Conservation (phyloP, 2,888 invertebrate species). For the Drosophila flavopinicola region DNA sequence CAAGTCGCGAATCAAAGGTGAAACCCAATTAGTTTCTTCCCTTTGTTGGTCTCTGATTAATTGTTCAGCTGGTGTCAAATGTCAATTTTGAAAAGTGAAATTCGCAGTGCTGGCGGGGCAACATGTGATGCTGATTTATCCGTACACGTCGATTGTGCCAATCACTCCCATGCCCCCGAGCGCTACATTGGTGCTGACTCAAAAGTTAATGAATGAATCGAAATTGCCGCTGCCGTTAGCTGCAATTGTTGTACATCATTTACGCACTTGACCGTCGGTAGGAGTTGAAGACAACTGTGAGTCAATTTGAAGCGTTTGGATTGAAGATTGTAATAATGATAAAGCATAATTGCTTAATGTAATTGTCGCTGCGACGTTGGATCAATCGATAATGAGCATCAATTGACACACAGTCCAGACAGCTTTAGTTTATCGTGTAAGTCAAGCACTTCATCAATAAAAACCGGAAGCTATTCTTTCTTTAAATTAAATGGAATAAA, state of each 20-base stretch:
- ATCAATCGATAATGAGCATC: conserved; percentile 11
- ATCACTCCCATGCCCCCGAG: conserved; percentile 52
- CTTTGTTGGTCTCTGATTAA: conserved; percentile 53
- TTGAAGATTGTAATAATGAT: conserved; percentile 54
- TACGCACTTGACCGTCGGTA: conserved; percentile 54
- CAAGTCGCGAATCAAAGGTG: conserved; percentile 41
- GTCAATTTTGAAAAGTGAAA: conserved; percentile 73
- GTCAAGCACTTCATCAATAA: background rate
- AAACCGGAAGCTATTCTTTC: too few relatives aligned
- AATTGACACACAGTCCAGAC: conserved; percentile 4
- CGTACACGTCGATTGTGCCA: conserved; percentile 63
- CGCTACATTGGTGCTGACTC: conserved; percentile 50
- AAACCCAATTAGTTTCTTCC: conserved; percentile 33
- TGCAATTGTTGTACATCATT: conserved; percentile 61
- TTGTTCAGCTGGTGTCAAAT: conserved; percentile 66
- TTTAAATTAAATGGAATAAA: too few relatives aligned
- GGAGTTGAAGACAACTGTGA: conserved; percentile 27
- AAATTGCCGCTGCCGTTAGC: conserved; percentile 54
- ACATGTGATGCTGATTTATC: conserved; percentile 25
- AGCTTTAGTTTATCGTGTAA: conserved; percentile 6
- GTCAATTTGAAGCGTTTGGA: conserved; percentile 21
- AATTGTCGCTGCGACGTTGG: conserved; percentile 40
- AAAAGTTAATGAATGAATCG: conserved; percentile 64
- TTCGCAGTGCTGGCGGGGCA: conserved; percentile 39
- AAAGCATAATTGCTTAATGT: conserved; percentile 47